phyloP scores from a whole-genome alignment of 1,140 invertebrate genomes.

The Drosophila ananassae region DNA sequence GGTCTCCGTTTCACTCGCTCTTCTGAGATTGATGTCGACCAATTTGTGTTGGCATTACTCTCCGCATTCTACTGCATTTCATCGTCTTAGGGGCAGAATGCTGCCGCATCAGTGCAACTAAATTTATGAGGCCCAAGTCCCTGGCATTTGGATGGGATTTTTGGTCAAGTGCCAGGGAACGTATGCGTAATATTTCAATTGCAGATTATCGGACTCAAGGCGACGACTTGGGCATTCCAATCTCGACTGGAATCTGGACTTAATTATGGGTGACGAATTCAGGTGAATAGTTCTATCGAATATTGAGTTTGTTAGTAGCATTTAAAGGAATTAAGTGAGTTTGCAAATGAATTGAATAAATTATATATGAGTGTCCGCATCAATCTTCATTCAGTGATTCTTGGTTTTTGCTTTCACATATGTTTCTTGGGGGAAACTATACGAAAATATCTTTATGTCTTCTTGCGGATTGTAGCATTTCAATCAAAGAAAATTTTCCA shows the following conservation, averaged over 20 bases:
- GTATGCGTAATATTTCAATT: constrained; percentile 56
- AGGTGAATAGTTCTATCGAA: not conserved
- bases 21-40: constrained; percentile 73
- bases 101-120: constrained; percentile 45
- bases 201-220: constrained; percentile 27
- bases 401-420: not conserved
- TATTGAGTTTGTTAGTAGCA: not conserved
- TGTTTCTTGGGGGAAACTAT: not conserved
- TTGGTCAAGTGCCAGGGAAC: constrained; percentile 37
- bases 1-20: constrained; percentile 20
- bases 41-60: constrained; percentile 73
- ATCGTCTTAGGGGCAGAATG: constrained; percentile 59
- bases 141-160: constrained; percentile 17
- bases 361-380: not conserved
- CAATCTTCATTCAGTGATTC: not conserved
- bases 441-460: not conserved
- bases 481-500: constrained; percentile 1
- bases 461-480: not conserved
- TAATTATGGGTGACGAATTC: constrained; percentile 3
- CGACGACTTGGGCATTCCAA: constrained; percentile 29
- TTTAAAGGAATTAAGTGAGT: not conserved
- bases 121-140: constrained; percentile 58
- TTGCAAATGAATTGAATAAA: not conserved
- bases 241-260: constrained; percentile 10
- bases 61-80: constrained; percentile 66